Percentiles rank a stretch among this genome's conserved stretches.
Evolutionary conservation across 2,797 vertebrate genomes (phyloP).

Genomic region (Poeciliopsis turneri): DNA sequence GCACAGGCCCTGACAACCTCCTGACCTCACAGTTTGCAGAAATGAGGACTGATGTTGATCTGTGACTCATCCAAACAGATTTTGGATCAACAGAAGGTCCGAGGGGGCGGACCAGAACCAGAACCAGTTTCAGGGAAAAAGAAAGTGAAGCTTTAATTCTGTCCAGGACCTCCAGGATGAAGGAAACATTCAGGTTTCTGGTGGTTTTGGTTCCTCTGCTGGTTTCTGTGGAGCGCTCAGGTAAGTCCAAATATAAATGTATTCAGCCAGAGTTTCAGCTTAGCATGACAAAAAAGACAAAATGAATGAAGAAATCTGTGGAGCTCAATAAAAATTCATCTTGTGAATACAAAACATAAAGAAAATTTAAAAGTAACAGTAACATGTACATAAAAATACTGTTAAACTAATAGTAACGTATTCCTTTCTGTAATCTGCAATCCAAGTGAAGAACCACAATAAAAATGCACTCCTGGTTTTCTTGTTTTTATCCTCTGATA

Average conservation of each 20-base stretch:
- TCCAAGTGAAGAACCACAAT: too few relatives aligned
- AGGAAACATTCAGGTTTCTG: conserved; percentile 22
- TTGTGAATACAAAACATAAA: background rate
- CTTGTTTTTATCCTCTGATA: background rate
- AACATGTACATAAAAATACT: background rate
- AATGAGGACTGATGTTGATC: background rate
- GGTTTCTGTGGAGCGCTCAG: conserved; percentile 31
- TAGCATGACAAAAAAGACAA: too few relatives aligned
- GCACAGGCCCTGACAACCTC: background rate
- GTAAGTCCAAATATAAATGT: conserved; percentile 22
- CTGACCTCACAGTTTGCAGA: background rate
- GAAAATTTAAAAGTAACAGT: background rate
- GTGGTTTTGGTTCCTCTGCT: conserved; percentile 35
- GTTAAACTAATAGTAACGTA: background rate
- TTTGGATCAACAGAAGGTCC: background rate
- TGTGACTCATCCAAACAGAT: background rate
- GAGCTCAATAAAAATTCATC: too few relatives aligned
- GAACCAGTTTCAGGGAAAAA: background rate
- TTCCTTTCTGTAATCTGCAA: background rate
- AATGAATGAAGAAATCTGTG: too few relatives aligned
- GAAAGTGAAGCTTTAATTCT: background rate
- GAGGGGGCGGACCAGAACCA: conserved; percentile 3
- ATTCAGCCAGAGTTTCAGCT: background rate
- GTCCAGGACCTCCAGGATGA: conserved; percentile 7
- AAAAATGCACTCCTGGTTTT: background rate